Evolutionary conservation across 2,888 invertebrate species (phyloP).

Genomic region (Brassicogethes aeneus): DNA sequence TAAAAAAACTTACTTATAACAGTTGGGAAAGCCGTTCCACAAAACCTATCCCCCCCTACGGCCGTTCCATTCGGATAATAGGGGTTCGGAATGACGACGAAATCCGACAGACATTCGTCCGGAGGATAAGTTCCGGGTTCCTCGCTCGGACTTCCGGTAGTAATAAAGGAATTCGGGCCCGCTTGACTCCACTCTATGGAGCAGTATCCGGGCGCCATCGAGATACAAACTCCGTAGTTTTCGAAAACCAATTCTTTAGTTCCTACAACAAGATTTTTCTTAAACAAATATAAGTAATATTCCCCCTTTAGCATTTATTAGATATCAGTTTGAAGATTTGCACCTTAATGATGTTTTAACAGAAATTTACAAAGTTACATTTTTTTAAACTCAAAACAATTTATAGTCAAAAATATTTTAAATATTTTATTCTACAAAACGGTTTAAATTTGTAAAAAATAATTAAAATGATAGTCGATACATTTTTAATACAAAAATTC

Average conservation of each 20-base stretch:
- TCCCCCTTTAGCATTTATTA: too few relatives aligned
- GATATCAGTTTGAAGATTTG: conserved; percentile 8
- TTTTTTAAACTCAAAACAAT: too few relatives aligned
- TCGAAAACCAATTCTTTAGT: conserved; percentile 62
- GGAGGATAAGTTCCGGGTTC: not conserved
- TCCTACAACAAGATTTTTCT: too few relatives aligned
- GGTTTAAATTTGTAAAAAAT: too few relatives aligned
- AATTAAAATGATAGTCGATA: too few relatives aligned
- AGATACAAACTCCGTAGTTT: conserved; percentile 69
- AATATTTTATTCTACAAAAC: too few relatives aligned
- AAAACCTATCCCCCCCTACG: conserved; percentile 57
- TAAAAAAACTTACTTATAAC: conserved; percentile 50
- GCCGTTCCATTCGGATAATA: conserved; percentile 35
- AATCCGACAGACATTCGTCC: conserved; percentile 55
- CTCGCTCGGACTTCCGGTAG: conserved; percentile 45
- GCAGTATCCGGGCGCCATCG: conserved; percentile 63
- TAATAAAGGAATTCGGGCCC: conserved; percentile 58
- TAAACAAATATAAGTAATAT: conserved; percentile 44
- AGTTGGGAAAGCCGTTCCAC: conserved; percentile 58
- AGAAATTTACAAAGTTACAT: too few relatives aligned
- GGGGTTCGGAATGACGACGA: conserved; percentile 64
- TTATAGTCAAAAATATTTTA: too few relatives aligned
- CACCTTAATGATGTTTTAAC: too few relatives aligned
- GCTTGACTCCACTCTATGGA: conserved; percentile 59
- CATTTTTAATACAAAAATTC: too few relatives aligned